Evolutionary conservation across 2,113 vertebrate genomes (phyloP), one percentile per base, ranked within the genome.

Genomic region (Lagopus leucura): DNA sequence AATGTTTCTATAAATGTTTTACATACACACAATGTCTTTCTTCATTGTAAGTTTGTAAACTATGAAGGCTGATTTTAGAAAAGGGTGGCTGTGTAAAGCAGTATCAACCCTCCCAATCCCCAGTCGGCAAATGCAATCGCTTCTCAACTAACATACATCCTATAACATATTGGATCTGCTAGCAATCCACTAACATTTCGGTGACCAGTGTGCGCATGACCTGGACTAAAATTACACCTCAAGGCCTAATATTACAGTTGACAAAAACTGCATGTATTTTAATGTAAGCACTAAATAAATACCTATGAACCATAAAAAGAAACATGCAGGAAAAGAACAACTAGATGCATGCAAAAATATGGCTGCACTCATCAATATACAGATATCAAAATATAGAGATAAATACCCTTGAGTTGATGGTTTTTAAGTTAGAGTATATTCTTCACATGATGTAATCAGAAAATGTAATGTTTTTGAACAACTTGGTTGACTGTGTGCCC

Each of bases 201-300:
- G 32, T 50, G 40, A 82, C 74, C 71, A 30, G 9, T 1, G n/a
- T 81, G 77, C 88, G 74, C 47, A 69, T 13, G 19, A 84, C 40
- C 30, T 57, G 38, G 25, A 76, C 74, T 92, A 92, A 88, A 91
- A 94, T 80, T 82, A 95, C 88, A 91, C 32, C 63, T 70, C 61
- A 54, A 32, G 79, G 67, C 21, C 71, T 72, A 81, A 3, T 64
- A 93, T 90, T 64, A 86, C 30, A 13, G 42, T 28, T 93, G 76
- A 61, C 55, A 90, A 90, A 91, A 94, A 60, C 0, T 20, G 50
- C 15, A 50, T 15, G 0, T 30, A 57, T 73, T 79, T 79, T 72
- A 94, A 67, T 13, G 50, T 20, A 71, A 1, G 22, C 32, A 77
- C 21, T 80, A 76, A 84, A 86, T 43, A 72, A 61, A 92, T 65